phyloP scores from a whole-genome alignment of 2,888 invertebrate genomes.

The Lepeophtheirus nordmannii region DNA sequence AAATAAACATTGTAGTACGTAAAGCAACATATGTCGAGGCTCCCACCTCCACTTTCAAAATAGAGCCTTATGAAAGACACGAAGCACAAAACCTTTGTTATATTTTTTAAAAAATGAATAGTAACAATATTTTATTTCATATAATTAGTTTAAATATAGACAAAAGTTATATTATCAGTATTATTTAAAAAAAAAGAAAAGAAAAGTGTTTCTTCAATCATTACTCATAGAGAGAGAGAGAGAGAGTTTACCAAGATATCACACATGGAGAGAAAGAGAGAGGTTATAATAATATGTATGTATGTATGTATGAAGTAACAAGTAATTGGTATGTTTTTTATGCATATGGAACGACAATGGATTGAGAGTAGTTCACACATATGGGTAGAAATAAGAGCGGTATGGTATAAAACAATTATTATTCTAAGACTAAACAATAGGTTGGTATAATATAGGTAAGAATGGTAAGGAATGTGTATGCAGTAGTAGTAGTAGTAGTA shows the following conservation, averaged over 20 bases:
- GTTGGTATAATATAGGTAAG: too few species aligned
- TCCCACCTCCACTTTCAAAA: too few species aligned
- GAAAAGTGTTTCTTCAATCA: neutral
- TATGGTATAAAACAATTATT: too few species aligned
- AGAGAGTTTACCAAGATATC: neutral
- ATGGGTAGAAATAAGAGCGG: neutral
- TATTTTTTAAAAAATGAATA: neutral
- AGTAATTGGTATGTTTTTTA: neutral
- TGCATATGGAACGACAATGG: too few species aligned
- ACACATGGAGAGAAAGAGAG: conserved; percentile 2
- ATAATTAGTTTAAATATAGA: neutral
- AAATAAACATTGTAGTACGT: too few species aligned
- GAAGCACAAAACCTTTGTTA: too few species aligned
- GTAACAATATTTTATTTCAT: neutral
- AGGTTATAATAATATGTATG: neutral
- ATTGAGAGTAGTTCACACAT: neutral
- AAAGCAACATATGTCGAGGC: too few species aligned
- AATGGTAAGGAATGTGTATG: too few species aligned
- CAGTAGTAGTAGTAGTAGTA: too few species aligned
- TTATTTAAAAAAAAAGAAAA: neutral
- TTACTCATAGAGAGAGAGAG: neutral
- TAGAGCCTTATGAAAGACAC: too few species aligned
- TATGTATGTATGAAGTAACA: neutral
- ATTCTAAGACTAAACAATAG: too few species aligned
- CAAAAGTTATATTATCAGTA: neutral